A percentile compares a stretch with the other conserved stretches of the same genome.
Evolutionary conservation across 2,113 vertebrate genomes (phyloP).

Genomic region (Acrocephalus arundinaceus): DNA sequence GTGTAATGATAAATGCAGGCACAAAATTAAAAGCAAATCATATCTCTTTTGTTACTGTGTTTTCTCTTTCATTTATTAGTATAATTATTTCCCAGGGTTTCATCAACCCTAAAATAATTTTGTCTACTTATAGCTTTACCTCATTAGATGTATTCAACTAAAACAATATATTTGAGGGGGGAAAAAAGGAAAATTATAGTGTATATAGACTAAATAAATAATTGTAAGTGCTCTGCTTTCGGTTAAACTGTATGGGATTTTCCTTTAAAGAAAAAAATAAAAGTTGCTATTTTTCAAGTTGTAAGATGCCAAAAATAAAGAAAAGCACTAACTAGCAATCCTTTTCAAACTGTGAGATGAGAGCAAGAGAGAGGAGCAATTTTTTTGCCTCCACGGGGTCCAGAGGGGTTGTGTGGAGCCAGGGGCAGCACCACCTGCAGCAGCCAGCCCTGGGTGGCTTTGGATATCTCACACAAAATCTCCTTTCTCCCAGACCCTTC

Average conservation of each 20-base stretch:
- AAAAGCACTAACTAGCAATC: neutral
- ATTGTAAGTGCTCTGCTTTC: neutral
- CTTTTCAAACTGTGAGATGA: neutral
- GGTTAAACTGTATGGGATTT: neutral
- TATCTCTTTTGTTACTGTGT: neutral
- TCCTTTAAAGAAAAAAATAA: neutral
- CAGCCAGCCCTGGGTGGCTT: neutral
- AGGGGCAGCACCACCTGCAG: neutral
- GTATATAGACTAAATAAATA: neutral
- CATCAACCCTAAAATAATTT: neutral
- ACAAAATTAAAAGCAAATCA: neutral
- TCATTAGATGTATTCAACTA: neutral
- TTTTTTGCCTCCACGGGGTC: rapidly evolving
- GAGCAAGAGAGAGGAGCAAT: neutral
- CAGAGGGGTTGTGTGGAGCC: rapidly evolving
- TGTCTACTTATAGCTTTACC: neutral
- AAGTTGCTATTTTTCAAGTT: neutral
- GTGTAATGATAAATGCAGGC: neutral
- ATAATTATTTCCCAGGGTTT: neutral
- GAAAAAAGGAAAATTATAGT: rapidly evolving
- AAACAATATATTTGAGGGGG: neutral
- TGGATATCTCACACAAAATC: neutral
- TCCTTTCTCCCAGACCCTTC: neutral
- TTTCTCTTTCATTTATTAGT: neutral
- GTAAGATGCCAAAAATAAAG: neutral